Conservation (phyloP, 2,113 vertebrate species). For the Erythrolamprus reginae region DNA sequence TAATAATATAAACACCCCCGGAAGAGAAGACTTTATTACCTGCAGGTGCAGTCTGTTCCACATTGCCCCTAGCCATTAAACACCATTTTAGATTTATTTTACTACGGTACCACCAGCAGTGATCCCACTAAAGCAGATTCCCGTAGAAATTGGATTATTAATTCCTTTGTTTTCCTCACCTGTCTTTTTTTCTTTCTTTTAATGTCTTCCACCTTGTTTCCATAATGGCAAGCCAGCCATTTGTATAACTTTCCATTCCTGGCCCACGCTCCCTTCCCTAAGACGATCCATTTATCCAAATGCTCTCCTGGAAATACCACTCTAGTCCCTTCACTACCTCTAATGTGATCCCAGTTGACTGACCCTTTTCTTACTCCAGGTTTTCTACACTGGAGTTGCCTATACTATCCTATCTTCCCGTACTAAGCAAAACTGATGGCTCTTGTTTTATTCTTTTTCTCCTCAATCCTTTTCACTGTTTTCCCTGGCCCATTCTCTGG, state of each 20-base stretch:
- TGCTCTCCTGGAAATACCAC: neutral
- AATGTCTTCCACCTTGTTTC: constrained; percentile 26
- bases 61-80: neutral
- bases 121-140: neutral
- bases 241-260: constrained; percentile 18
- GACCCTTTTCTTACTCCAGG: neutral
- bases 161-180: neutral
- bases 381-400: neutral
- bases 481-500: neutral
- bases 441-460: neutral
- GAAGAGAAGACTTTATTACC: neutral
- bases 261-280: neutral
- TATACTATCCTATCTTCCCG: neutral
- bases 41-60: neutral
- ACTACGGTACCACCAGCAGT: neutral
- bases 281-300: neutral
- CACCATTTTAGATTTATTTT: neutral
- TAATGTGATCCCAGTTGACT: neutral
- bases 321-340: neutral
- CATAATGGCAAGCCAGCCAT: too few relatives aligned
- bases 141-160: neutral
- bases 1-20: neutral
- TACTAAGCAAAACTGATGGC: neutral
- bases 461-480: neutral
- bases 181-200: neutral